Evolutionary conservation across 2,113 vertebrate genomes (phyloP), one percentile per base, ranked within the genome.

Genomic region (Odontophorus gujanensis): DNA sequence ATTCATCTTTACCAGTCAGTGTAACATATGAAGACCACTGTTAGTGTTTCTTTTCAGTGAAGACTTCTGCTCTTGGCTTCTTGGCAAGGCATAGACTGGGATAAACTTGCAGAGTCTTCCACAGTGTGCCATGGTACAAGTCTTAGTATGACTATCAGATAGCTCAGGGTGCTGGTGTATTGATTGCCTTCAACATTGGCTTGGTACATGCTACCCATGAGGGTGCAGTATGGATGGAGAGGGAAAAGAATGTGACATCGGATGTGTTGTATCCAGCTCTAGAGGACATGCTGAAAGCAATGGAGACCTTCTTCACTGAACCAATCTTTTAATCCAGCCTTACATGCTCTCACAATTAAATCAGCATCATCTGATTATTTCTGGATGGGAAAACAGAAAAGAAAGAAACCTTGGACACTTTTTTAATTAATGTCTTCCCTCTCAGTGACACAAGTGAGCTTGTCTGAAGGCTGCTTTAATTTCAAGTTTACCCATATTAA

Each of bases 391-490:
- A 82, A 82, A 71, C 3, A 18, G 36, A 21, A 79, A 59, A 69
- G 14, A 38, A 85, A 82, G 21, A 82, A 53, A 14, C 3, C 2
- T 11, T 25, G 28, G 8, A 7, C 66, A 21, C 19, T 4, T 80
- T 4, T 80, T 69, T 62, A 63, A 77, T 48, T 17, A 43, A 59
- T 77, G 26, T 8, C 65, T 74, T 78, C 5, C 17, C 13, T 58
- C 59, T 24, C 42, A 9, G 20, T 8, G 40, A 81, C 40, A 8
- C 30, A 57, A 22, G 5, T 59, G 40, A 88, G 4, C 53, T 47
- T n/a, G 45, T 28, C 74, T 74, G 30, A 76, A 91, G 85, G 72
- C 20, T 66, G 50, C 5, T 92, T 95, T 85, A 80, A 83, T 85
- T 85, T 87, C 26, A 57, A n/a, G 72, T 78, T 88, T 91, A 63